phyloP scores from a whole-genome alignment of 2,888 invertebrate genomes.

The Salticus scenicus region DNA sequence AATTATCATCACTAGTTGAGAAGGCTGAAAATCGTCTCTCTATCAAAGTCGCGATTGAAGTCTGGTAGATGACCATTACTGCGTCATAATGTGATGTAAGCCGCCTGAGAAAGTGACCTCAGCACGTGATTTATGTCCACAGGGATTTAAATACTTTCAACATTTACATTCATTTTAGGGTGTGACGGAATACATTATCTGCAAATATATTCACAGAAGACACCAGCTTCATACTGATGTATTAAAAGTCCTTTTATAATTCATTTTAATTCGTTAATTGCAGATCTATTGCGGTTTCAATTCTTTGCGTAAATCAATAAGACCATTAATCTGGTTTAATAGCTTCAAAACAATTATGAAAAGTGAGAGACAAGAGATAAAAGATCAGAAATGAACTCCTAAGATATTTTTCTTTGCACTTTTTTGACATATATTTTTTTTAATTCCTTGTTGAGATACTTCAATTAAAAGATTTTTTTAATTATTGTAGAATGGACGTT shows the following conservation, averaged over 20 bases:
- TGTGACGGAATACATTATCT: constrained; percentile 41
- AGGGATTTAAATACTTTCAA: constrained; percentile 18
- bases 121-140: constrained; percentile 16
- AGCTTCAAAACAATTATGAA: background rate
- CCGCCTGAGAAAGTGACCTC: constrained; percentile 20
- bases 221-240: constrained; percentile 15
- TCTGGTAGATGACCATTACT: no score
- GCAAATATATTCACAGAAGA: background rate
- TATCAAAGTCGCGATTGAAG: no score
- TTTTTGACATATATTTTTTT: no score
- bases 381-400: no score
- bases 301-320: constrained; percentile 15
- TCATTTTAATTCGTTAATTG: constrained; percentile 42
- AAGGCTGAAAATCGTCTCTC: no score
- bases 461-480: no score
- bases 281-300: constrained; percentile 21
- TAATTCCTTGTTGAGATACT: no score
- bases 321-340: constrained; percentile 38
- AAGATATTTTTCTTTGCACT: no score
- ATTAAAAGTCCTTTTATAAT: constrained; percentile 18
- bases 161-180: constrained; percentile 23
- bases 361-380: background rate
- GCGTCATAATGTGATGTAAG: background rate
- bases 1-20: no score
- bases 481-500: no score